Evolutionary conservation across 2,888 invertebrate genomes (phyloP).

Genomic region (Empis livida): DNA sequence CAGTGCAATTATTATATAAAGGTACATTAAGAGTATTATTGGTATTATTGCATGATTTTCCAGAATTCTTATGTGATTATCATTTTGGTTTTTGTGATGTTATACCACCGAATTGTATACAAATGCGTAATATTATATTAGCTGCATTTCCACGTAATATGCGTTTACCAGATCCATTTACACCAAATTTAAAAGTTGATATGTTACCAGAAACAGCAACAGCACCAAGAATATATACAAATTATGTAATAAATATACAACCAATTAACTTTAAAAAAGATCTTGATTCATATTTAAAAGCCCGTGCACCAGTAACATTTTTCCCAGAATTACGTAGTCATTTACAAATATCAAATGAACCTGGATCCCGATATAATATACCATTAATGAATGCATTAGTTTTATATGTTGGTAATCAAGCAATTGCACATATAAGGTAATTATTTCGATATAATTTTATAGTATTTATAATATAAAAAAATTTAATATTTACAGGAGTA

Average conservation of each 20-base stretch:
- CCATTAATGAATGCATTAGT: conserved; percentile 95
- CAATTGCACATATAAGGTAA: conserved; percentile 68
- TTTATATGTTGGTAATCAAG: conserved; percentile 93
- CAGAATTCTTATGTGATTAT: conserved; percentile 97
- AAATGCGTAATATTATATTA: conserved; percentile 94
- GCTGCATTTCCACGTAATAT: conserved; percentile 97
- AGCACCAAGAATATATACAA: conserved; percentile 80
- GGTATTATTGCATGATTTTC: conserved; percentile 95
- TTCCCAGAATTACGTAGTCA: conserved; percentile 83
- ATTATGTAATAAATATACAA: conserved; percentile 76
- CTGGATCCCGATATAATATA: conserved; percentile 88
- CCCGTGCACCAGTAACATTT: conserved; percentile 89
- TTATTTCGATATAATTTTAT: too few relatives aligned
- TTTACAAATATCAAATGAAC: conserved; percentile 76
- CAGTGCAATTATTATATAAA: conserved; percentile 88
- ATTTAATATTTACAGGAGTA: conserved; percentile 50
- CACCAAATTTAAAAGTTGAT: conserved; percentile 88
- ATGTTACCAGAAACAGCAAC: conserved; percentile 77
- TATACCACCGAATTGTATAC: conserved; percentile 98
- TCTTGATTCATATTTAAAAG: conserved; percentile 91
- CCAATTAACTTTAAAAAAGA: conserved; percentile 86
- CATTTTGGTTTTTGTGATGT: conserved; percentile 99
- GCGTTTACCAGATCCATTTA: conserved; percentile 97
- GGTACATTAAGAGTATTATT: conserved; percentile 89
- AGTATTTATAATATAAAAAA: too few relatives aligned